Conservation (phyloP, 2,113 vertebrate genomes). For the Ptilonorhynchus violaceus region DNA sequence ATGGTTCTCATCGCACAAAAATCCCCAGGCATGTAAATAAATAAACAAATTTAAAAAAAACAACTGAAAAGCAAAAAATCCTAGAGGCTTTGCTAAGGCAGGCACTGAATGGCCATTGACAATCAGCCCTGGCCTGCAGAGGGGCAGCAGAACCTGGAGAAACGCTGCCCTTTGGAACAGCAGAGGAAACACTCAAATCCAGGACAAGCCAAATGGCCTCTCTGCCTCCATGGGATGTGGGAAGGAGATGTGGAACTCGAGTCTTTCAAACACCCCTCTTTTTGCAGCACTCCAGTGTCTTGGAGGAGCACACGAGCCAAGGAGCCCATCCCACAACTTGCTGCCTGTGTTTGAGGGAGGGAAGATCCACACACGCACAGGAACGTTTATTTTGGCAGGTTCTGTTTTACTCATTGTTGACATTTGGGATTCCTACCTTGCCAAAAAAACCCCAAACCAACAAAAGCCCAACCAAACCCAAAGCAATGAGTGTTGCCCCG, state of each 20-base stretch:
- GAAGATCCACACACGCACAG: background rate
- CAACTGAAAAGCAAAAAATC: background rate
- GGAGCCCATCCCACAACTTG: background rate
- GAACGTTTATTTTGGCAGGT: background rate
- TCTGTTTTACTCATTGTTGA: background rate
- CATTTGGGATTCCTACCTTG: background rate
- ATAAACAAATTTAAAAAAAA: background rate
- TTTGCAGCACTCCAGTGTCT: fast-evolving
- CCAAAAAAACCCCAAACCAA: background rate
- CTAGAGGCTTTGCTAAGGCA: background rate
- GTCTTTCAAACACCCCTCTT: background rate
- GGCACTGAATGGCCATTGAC: background rate
- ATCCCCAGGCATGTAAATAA: background rate
- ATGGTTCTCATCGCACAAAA: background rate
- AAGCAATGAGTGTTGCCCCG: background rate
- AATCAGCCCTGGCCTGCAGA: background rate
- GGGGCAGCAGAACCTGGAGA: background rate
- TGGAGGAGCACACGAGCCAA: background rate
- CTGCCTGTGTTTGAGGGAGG: background rate
- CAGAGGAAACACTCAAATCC: background rate
- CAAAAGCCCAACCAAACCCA: fast-evolving
- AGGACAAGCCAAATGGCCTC: background rate
- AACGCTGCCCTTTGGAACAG: background rate
- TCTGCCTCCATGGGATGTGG: background rate
- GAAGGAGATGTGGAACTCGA: background rate